A percentile compares a stretch with the other conserved stretches of the same genome.
Conservation (phyloP, 2,113 vertebrate genomes). For the Sebastes schlegelii region DNA sequence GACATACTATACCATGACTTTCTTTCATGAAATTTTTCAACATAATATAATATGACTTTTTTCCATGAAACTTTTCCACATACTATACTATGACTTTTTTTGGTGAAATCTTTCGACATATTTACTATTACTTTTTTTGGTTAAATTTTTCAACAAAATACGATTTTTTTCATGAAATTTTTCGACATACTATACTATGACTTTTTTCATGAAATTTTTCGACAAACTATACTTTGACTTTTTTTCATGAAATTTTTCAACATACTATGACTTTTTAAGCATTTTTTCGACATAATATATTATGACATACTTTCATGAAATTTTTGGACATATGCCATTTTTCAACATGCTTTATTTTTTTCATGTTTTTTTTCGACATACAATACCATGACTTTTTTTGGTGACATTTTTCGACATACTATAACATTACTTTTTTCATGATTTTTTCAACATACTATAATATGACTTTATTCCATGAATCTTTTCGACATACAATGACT, state of each 20-base stretch:
- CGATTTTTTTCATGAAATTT: too few relatives aligned
- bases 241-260: too few relatives aligned
- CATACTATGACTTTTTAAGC: not conserved
- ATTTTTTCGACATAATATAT: not conserved
- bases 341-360: not conserved
- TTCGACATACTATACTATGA: too few relatives aligned
- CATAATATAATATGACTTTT: not conserved
- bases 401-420: not conserved
- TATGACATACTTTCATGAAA: not conserved
- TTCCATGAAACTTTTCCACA: not conserved
- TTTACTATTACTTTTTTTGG: not conserved
- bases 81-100: not conserved
- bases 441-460: not conserved
- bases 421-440: not conserved
- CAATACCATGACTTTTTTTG: not conserved
- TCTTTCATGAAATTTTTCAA: too few relatives aligned
- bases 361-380: not conserved
- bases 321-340: not conserved
- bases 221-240: too few relatives aligned
- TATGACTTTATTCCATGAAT: too few relatives aligned
- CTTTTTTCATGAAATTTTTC: too few relatives aligned
- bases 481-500: not conserved
- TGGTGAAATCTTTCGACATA: not conserved
- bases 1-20: too few relatives aligned
- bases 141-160: too few relatives aligned